These are phyloP conservation scores for Poeciliopsis presidionis DNA, from an alignment of 2,797 vertebrate genomes.

Conservation along the genomic window DNA sequence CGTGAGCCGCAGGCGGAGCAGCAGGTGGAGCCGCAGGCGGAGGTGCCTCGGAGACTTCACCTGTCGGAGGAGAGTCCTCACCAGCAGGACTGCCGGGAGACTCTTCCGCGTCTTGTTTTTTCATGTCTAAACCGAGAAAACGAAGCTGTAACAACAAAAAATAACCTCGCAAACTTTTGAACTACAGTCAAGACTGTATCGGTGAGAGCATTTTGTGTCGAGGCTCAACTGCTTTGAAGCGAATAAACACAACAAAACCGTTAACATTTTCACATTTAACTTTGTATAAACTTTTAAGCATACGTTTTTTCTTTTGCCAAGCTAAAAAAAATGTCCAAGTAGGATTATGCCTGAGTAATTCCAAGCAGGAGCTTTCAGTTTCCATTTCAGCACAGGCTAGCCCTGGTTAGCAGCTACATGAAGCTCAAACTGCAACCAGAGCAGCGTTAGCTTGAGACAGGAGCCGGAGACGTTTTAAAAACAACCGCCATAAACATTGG, in stretches of 20 bases:
- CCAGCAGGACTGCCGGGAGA: conserved; percentile 36
- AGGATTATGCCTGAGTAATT: not conserved
- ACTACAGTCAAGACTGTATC: not conserved
- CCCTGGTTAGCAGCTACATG: conserved; percentile 34
- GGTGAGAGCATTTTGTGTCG: not conserved
- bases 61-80: conserved; percentile 49
- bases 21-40: conserved; percentile 32
- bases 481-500: accelerated
- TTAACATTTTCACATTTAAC: not conserved
- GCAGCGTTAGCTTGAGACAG: not conserved
- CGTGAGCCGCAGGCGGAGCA: conserved; percentile 18
- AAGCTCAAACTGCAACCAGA: conserved; percentile 22
- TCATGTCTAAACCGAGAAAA: conserved; percentile 64
- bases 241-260: not conserved
- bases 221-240: not conserved
- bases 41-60: conserved; percentile 50
- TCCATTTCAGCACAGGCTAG: conserved; percentile 46
- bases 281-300: not conserved
- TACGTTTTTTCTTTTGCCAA: not conserved
- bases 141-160: not conserved
- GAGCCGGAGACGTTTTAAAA: not conserved
- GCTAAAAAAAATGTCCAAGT: not conserved
- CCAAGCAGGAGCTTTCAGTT: conserved; percentile 15
- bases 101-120: conserved; percentile 79
- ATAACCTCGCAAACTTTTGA: accelerated